These are phyloP conservation scores for Mugil cephalus DNA, from an alignment of 2,113 vertebrate species.

Conservation along the genomic window DNA sequence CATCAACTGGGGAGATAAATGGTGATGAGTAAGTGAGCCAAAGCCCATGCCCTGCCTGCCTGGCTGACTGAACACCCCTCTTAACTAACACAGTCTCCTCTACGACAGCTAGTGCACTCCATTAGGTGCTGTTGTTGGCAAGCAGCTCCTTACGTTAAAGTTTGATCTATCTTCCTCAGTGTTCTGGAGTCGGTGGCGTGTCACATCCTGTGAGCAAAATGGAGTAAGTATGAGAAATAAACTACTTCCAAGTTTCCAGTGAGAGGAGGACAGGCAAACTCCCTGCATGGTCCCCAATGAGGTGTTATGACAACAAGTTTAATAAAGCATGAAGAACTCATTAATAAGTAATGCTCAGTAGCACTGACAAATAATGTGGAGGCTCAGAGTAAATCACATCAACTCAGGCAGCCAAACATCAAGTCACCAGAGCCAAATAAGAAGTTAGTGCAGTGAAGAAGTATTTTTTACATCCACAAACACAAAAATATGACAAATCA, in stretches of 20 bases:
- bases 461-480: too few relatives aligned
- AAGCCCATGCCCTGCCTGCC: conserved; percentile 18
- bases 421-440: conserved; percentile 46
- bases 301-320: conserved; percentile 87
- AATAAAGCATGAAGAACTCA: conserved; percentile 89
- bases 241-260: conserved; percentile 24
- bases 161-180: conserved; percentile 35
- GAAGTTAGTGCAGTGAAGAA: not conserved
- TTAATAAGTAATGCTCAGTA: conserved; percentile 89
- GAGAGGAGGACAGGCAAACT: conserved; percentile 42
- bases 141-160: conserved; percentile 3
- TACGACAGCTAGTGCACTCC: conserved; percentile 11
- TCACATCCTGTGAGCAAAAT: conserved; percentile 27
- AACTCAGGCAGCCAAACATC: conserved; percentile 68
- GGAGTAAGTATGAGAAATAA: conserved; percentile 27
- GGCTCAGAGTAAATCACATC: conserved; percentile 81
- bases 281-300: conserved; percentile 79
- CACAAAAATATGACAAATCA: too few relatives aligned
- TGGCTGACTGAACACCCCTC: conserved; percentile 18
- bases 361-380: conserved; percentile 87
- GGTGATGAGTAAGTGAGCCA: conserved; percentile 25
- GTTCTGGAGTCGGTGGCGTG: not conserved
- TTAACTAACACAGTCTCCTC: conserved; percentile 35
- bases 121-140: conserved; percentile 13
- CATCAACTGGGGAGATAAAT: conserved; percentile 41